Percentiles rank a stretch among this genome's conserved stretches.
These are phyloP conservation scores for Echiichthys vipera DNA, from an alignment of 2,797 vertebrate genomes.

Conservation along the genomic window DNA sequence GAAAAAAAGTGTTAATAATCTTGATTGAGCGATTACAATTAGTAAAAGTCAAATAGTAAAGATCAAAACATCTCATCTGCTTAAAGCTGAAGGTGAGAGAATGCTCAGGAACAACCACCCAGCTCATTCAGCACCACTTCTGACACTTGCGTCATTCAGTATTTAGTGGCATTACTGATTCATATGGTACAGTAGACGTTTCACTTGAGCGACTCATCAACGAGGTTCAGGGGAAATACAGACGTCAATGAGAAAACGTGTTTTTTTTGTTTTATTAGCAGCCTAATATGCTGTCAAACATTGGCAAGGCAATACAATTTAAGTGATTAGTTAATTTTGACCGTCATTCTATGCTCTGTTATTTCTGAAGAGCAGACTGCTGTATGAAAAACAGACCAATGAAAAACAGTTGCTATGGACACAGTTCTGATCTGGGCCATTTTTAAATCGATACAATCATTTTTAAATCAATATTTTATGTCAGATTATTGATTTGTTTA, in stretches of 20 bases:
- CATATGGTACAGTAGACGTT: conserved; percentile 71
- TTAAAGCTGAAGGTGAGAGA: conserved; percentile 73
- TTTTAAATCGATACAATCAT: too few species aligned
- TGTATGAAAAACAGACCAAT: too few species aligned
- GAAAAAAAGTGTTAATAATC: conserved; percentile 73
- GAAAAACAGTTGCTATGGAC: too few species aligned
- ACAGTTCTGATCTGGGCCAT: too few species aligned
- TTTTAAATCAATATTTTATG: too few species aligned
- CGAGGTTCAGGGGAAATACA: conserved; percentile 57
- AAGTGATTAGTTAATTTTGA: too few species aligned
- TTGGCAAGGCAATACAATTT: background rate
- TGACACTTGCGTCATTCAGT: conserved; percentile 80
- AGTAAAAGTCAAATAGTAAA: conserved; percentile 79
- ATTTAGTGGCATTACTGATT: conserved; percentile 78
- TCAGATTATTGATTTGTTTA: too few species aligned
- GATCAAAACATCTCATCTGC: conserved; percentile 74
- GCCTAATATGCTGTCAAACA: background rate
- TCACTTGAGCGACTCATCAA: conserved; percentile 61
- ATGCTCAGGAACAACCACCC: conserved; percentile 68
- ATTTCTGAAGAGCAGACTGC: too few species aligned
- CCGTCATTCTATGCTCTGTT: too few species aligned
- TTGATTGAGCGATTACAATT: conserved; percentile 79
- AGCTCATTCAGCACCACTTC: conserved; percentile 74
- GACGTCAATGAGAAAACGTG: conserved; percentile 51
- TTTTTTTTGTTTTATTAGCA: conserved; percentile 10